These are phyloP conservation scores for Phrynocephalus guinanensis DNA, from an alignment of 2,797 vertebrate genomes.

Conservation along the genomic window DNA sequence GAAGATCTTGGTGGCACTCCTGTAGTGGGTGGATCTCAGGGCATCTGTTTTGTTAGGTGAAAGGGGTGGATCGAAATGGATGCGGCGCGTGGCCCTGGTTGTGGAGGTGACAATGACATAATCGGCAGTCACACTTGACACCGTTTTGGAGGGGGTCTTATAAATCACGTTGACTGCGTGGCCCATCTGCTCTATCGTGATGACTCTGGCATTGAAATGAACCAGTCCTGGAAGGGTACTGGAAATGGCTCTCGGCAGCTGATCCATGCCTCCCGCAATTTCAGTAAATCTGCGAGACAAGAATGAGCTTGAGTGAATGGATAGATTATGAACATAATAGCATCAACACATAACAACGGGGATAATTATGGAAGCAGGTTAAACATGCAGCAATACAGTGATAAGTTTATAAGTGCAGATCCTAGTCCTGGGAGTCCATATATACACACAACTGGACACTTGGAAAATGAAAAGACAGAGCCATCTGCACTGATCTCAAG, in stretches of 20 bases:
- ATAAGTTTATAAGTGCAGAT: too few relatives aligned
- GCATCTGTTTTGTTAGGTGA: conserved; percentile 44
- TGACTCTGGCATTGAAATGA: conserved; percentile 78
- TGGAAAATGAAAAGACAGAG: too few relatives aligned
- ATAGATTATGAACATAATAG: neutral
- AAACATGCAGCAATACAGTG: neutral
- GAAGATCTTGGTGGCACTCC: conserved; percentile 51
- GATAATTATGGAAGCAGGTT: too few relatives aligned
- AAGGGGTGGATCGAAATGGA: conserved; percentile 56
- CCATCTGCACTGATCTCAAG: too few relatives aligned
- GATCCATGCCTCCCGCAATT: conserved; percentile 75
- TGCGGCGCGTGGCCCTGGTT: conserved; percentile 65
- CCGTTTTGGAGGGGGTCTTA: accelerated
- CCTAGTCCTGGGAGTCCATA: too few relatives aligned
- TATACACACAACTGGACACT: too few relatives aligned
- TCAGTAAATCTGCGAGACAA: conserved; percentile 79
- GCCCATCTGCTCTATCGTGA: accelerated
- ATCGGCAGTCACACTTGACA: accelerated
- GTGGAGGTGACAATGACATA: conserved; percentile 61
- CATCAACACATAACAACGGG: neutral
- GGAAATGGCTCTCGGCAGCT: too few relatives aligned
- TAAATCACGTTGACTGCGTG: conserved; percentile 36
- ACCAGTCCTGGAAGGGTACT: conserved; percentile 70
- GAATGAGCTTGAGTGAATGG: neutral
- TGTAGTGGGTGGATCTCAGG: conserved; percentile 64